Conservation (phyloP, 2,888 invertebrate species). For the Hartigia nigra region DNA sequence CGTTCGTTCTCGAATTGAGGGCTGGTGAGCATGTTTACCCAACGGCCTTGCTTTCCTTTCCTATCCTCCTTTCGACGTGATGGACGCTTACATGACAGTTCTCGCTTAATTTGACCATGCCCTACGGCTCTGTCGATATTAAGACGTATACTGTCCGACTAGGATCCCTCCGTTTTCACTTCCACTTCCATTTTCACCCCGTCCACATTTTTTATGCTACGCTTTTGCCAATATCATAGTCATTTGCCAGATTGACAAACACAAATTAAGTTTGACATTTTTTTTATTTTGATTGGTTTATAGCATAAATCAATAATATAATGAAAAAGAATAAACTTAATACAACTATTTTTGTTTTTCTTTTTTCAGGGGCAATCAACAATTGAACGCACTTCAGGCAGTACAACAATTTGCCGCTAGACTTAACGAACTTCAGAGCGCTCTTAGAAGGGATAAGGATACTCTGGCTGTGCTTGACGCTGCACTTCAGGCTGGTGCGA, state of each 20-base stretch:
- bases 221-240: too few species aligned
- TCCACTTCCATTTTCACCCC: slow-evolving; percentile 28
- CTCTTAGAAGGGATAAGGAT: slow-evolving; percentile 78
- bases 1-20: too few species aligned
- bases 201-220: too few species aligned
- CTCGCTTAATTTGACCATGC: slow-evolving; percentile 13
- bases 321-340: too few species aligned
- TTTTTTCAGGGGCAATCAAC: slow-evolving; percentile 75
- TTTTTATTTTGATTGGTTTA: too few species aligned
- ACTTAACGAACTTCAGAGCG: slow-evolving; percentile 80
- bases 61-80: slow-evolving; percentile 5
- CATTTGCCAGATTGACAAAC: too few species aligned
- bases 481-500: slow-evolving; percentile 66
- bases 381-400: slow-evolving; percentile 78
- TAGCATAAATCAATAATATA: too few species aligned
- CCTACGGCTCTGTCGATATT: neutral
- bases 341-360: slow-evolving; percentile 4
- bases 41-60: slow-evolving; percentile 31
- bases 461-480: slow-evolving; percentile 70
- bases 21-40: slow-evolving; percentile 36
- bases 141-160: too few species aligned
- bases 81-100: slow-evolving; percentile 17
- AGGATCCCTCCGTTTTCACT: slow-evolving; percentile 28
- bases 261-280: too few species aligned
- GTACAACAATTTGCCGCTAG: slow-evolving; percentile 82